Percentiles rank a stretch among this genome's conserved stretches.
Conservation (phyloP, 1,140 invertebrate species). For the Drosophila guanche region DNA sequence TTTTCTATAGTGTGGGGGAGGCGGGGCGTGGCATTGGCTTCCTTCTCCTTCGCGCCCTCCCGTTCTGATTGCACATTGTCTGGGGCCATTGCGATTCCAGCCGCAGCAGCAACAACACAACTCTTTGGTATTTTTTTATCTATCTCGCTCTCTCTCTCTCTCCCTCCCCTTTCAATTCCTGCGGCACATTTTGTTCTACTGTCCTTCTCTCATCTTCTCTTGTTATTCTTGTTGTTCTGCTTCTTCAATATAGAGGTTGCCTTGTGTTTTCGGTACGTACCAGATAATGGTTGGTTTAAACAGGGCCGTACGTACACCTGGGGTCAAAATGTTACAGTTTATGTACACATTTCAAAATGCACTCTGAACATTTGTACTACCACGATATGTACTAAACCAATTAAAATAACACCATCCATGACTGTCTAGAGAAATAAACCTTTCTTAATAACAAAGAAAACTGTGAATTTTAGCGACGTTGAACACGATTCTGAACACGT, state of each 20-base stretch:
- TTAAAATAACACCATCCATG: too few relatives aligned
- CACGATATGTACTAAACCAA: too few relatives aligned
- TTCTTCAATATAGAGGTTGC: constrained; percentile 68
- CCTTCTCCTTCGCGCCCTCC: neutral
- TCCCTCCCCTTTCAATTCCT: constrained; percentile 5
- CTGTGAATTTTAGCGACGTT: too few relatives aligned
- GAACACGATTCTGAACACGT: too few relatives aligned
- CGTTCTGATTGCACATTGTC: constrained; percentile 49
- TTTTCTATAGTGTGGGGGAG: constrained; percentile 17
- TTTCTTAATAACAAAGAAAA: too few relatives aligned
- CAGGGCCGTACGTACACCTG: constrained; percentile 48
- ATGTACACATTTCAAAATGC: neutral
- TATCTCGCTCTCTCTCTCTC: constrained; percentile 5
- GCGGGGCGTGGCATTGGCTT: constrained; percentile 40
- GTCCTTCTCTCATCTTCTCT: neutral
- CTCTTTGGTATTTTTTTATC: constrained; percentile 6
- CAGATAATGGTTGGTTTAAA: constrained; percentile 77
- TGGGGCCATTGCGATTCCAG: constrained; percentile 42
- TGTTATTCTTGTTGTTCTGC: constrained; percentile 7
- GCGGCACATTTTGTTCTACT: constrained; percentile 50
- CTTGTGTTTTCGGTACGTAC: constrained; percentile 70
- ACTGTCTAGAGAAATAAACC: too few relatives aligned
- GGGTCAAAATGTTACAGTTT: constrained; percentile 14
- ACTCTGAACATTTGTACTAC: too few relatives aligned
- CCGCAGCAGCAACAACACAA: constrained; percentile 6